Percentiles rank a stretch among this genome's conserved stretches.
Conservation (phyloP, 2,888 invertebrate species). For the Oxytorus armatus region DNA sequence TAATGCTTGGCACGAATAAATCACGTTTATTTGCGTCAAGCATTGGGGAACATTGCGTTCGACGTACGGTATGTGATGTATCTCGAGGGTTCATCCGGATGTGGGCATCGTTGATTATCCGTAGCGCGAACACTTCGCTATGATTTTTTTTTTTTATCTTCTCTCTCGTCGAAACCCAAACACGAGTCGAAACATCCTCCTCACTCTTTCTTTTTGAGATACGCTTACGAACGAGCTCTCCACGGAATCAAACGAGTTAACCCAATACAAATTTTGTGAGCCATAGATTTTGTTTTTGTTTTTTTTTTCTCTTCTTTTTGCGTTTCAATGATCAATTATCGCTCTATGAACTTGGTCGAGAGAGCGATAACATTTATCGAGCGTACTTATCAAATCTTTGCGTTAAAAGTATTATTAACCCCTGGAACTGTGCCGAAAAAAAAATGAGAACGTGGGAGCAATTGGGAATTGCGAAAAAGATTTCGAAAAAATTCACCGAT, state of each 20-base stretch:
- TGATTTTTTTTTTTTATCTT: conserved; percentile 12
- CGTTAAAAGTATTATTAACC: no score
- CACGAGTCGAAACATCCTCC: neutral
- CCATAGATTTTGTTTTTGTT: conserved; percentile 31
- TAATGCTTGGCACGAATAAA: conserved; percentile 68
- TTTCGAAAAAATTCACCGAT: no score
- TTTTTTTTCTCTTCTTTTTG: conserved; percentile 13
- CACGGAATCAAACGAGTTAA: conserved; percentile 14
- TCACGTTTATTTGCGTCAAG: conserved; percentile 69
- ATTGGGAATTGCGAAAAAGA: no score
- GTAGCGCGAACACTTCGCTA: no score
- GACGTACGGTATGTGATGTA: neutral
- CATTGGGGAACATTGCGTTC: conserved; percentile 26
- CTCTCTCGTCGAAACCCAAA: no score
- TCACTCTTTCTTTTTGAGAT: conserved; percentile 3
- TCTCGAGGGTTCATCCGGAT: no score
- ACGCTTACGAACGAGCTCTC: neutral
- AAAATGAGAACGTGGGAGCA: no score
- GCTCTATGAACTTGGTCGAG: conserved; percentile 6
- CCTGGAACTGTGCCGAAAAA: no score
- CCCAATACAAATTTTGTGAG: conserved; percentile 12
- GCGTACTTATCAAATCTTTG: neutral
- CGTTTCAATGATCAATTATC: neutral
- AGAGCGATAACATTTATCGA: neutral
- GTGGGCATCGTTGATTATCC: no score